Evolutionary conservation across 2,888 invertebrate genomes (phyloP), one percentile per base, ranked within the genome.

Genomic region (Pristionchus entomophagus): DNA sequence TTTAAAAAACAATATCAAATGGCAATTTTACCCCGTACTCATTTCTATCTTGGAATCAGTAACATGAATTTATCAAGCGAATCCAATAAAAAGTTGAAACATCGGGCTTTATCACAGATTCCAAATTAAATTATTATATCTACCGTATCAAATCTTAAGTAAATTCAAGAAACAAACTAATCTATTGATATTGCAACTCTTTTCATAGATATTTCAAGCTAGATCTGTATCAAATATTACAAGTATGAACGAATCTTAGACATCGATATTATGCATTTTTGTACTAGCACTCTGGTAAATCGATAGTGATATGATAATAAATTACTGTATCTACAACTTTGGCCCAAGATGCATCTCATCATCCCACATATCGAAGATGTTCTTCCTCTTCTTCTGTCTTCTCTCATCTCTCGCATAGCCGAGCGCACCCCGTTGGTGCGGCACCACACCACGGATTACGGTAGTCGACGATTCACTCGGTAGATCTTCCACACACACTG

Each of bases 291-390:
- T 3, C 69, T 3, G n/a, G 38, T 5, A 41, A 41, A 69, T 69
- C 38, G n/a, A 69, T 69, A 69, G 38, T 1, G 6, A 10, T 45
- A 8, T n/a, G 14, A 14, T 69, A 35, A 62, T 62, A 38, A 41
- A 41, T 38, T 45, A 41, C 38, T 41, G 35, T 14, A 41, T 49
- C 78, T 78, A 78, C 78, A 78, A 49, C 8, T 78, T 19, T 35
- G 85, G 85, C 10, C 56, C 77, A 17, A 88, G 83, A 51, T 56
- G 26, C 49, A 85, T 49, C 17, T 81, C 86, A 1, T 86, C 65
- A 41, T 87, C 69, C 88, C 88, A 88, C 53, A 69, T 53, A 29
- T 65, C 69, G 77, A 88, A 88, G 35, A 88, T 84, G 65, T 88
- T 84, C 41, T 86, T n/a, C 69, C 84, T 29, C 84, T 73, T 69